Conservation (phyloP, 2,888 invertebrate genomes). For the Spatulosminthurus flaviceps region DNA sequence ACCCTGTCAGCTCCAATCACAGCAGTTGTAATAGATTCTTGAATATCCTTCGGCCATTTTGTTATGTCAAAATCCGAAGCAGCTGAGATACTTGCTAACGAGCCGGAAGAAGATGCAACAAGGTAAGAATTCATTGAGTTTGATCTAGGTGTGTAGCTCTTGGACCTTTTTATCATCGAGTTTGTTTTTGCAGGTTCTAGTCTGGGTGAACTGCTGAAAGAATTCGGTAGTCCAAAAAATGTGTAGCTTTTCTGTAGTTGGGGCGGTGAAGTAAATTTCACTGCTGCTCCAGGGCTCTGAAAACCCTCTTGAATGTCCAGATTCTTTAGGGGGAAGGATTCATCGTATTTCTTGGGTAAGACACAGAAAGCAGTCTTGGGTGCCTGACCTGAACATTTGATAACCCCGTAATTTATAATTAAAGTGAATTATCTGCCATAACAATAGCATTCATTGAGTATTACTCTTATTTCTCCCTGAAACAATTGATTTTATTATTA, state of each 20-base stretch:
- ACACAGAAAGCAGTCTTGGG: too few species aligned
- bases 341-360: background rate
- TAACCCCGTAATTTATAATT: too few species aligned
- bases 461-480: too few species aligned
- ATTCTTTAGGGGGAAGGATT: background rate
- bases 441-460: too few species aligned
- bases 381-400: too few species aligned
- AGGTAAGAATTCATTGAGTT: background rate
- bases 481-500: too few species aligned
- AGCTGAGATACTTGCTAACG: slow-evolving; percentile 46
- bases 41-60: slow-evolving; percentile 60
- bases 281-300: background rate
- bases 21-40: slow-evolving; percentile 59
- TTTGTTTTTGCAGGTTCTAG: slow-evolving; percentile 6
- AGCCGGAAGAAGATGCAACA: background rate
- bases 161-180: slow-evolving; percentile 56
- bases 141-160: slow-evolving; percentile 57
- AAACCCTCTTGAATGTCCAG: background rate
- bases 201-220: background rate
- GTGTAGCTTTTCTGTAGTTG: slow-evolving; percentile 34
- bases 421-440: too few species aligned
- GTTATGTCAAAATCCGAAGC: slow-evolving; percentile 58
- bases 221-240: background rate
- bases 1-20: slow-evolving; percentile 61
- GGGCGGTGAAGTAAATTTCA: slow-evolving; percentile 12